Evolutionary conservation across 2,797 vertebrate species (phyloP).

Genomic region (Babyrousa celebensis): DNA sequence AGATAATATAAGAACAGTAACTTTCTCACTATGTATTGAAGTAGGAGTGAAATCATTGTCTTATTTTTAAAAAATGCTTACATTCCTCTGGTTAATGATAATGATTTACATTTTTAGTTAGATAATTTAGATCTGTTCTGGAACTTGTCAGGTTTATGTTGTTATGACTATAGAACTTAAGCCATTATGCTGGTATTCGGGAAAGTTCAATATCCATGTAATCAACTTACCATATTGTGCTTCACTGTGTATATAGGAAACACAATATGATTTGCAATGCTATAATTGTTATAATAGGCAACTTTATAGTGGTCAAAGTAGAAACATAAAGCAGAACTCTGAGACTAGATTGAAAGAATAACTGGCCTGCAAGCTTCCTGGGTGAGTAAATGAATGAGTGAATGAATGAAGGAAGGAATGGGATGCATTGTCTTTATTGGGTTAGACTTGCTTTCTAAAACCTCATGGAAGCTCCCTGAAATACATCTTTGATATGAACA

Average conservation of each 20-base stretch:
- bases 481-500: not conserved
- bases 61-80: slow-evolving; percentile 32
- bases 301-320: not conserved
- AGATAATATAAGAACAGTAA: not conserved
- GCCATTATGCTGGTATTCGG: not conserved
- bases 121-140: slow-evolving; percentile 1
- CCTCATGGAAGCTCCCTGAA: not conserved
- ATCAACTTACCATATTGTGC: not conserved
- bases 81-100: not conserved
- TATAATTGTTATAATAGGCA: not conserved
- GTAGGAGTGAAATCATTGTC: not conserved
- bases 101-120: slow-evolving; percentile 31
- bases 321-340: slow-evolving; percentile 37
- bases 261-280: not conserved
- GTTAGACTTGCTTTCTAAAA: slow-evolving; percentile 46
- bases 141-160: slow-evolving; percentile 11
- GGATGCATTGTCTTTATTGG: not conserved
- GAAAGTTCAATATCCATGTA: not conserved
- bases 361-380: not conserved
- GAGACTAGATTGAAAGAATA: slow-evolving; percentile 32
- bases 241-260: slow-evolving; percentile 4
- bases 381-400: not conserved
- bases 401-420: slow-evolving; percentile 3
- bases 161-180: not conserved
- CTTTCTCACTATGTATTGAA: not conserved